phyloP scores from a whole-genome alignment of 2,797 vertebrate species.

The Orientallactaga sibirica region DNA sequence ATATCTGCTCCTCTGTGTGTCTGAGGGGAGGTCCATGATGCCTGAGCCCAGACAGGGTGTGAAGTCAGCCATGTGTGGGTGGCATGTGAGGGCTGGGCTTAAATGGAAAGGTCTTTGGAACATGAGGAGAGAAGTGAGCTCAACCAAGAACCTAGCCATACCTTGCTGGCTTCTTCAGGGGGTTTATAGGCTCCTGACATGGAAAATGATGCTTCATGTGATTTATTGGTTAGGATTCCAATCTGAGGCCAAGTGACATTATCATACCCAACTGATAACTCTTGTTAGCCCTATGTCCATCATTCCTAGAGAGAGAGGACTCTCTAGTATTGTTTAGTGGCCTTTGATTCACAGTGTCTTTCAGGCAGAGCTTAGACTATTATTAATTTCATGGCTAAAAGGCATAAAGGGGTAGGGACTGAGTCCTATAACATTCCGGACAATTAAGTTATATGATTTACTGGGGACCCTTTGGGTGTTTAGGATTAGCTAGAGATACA shows the following conservation, averaged over 20 bases:
- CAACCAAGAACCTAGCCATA: neutral
- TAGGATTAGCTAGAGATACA: neutral
- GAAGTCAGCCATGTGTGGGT: neutral
- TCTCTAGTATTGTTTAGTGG: neutral
- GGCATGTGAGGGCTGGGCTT: neutral
- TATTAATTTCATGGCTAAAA: neutral
- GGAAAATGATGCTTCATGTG: neutral
- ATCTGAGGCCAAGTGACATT: neutral
- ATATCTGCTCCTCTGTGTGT: neutral
- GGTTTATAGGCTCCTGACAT: neutral
- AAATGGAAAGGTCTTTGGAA: neutral
- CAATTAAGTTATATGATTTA: constrained; percentile 7
- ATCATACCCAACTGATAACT: too few relatives aligned
- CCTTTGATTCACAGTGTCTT: neutral
- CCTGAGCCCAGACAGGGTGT: neutral
- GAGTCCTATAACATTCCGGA: neutral
- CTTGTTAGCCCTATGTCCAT: too few relatives aligned
- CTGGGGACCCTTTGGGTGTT: neutral
- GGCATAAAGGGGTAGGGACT: neutral
- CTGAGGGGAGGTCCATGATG: neutral
- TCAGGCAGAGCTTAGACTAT: neutral
- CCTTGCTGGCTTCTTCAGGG: neutral
- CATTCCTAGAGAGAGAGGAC: neutral
- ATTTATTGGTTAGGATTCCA: neutral
- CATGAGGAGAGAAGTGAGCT: neutral